Percentiles rank a stretch among this genome's conserved stretches.
phyloP scores from a whole-genome alignment of 2,888 invertebrate species.

The Cepaea hortensis region DNA sequence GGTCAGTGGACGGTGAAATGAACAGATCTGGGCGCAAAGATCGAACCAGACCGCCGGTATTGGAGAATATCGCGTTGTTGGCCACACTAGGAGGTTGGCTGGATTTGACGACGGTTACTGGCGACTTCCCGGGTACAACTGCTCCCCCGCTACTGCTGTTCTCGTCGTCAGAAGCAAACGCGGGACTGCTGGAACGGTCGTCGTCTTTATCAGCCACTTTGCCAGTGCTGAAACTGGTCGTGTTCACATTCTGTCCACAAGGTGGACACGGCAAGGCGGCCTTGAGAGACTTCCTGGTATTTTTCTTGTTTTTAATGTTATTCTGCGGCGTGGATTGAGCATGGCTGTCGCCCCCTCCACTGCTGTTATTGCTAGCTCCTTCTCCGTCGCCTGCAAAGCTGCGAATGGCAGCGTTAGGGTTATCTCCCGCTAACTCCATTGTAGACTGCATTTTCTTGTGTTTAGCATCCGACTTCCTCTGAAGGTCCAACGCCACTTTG shows the following conservation, averaged over 20 bases:
- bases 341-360: slow-evolving; percentile 40
- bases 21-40: slow-evolving; percentile 41
- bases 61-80: slow-evolving; percentile 48
- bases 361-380: slow-evolving; percentile 44
- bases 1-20: neutral
- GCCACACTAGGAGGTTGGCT: slow-evolving; percentile 40
- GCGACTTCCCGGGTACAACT: slow-evolving; percentile 41
- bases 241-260: slow-evolving; percentile 37
- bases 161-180: slow-evolving; percentile 93
- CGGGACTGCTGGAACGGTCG: slow-evolving; percentile 91
- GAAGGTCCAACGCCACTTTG: slow-evolving; percentile 96
- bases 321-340: slow-evolving; percentile 23
- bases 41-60: slow-evolving; percentile 46
- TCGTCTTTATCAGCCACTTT: slow-evolving; percentile 79
- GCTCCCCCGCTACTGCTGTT: slow-evolving; percentile 61
- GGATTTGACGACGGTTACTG: slow-evolving; percentile 25
- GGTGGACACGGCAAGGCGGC: slow-evolving; percentile 32
- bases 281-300: slow-evolving; percentile 27
- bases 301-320: slow-evolving; percentile 25
- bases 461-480: slow-evolving; percentile 96
- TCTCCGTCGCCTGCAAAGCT: slow-evolving; percentile 21
- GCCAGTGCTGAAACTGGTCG: slow-evolving; percentile 55
- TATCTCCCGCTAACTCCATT: slow-evolving; percentile 80
- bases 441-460: slow-evolving; percentile 83
- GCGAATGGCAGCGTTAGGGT: slow-evolving; percentile 26